phyloP scores from a whole-genome alignment of 1,140 invertebrate species.

The Diorhabda carinulata region DNA sequence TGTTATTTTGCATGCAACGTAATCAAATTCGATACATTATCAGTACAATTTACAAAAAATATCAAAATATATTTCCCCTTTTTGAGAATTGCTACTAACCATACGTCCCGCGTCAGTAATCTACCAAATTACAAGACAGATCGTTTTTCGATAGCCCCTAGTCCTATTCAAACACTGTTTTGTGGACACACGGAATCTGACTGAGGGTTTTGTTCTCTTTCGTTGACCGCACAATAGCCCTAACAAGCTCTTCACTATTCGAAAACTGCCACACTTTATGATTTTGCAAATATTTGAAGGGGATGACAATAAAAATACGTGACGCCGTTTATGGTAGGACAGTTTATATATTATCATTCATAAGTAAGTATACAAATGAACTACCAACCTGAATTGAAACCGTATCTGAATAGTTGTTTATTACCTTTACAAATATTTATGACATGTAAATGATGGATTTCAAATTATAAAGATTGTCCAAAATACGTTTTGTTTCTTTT shows the following conservation, averaged over 20 bases:
- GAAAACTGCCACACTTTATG: conserved; percentile 18
- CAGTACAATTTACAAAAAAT: too few species aligned
- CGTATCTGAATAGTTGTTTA: neutral
- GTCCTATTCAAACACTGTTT: conserved; percentile 19
- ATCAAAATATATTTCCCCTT: too few species aligned
- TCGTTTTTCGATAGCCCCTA: conserved; percentile 22
- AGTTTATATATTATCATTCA: neutral
- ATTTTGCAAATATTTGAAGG: conserved; percentile 17
- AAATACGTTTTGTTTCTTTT: too few species aligned
- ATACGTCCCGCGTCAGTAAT: conserved; percentile 16
- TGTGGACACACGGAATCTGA: conserved; percentile 10
- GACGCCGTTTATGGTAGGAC: neutral
- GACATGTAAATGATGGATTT: conserved; percentile 1
- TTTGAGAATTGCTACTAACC: neutral
- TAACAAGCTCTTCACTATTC: conserved; percentile 14
- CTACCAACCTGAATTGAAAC: neutral
- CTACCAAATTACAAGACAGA: conserved; percentile 24
- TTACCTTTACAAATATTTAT: conserved; percentile 1
- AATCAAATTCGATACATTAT: too few species aligned
- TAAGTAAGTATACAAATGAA: neutral
- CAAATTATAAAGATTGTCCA: too few species aligned
- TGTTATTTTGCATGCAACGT: too few species aligned
- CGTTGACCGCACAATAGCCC: conserved; percentile 15
- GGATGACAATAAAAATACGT: neutral
- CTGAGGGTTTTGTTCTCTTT: conserved; percentile 7